Base-by-base conservation (phyloP, 2,888 invertebrate species). In the Polyploca ridens region DNA sequence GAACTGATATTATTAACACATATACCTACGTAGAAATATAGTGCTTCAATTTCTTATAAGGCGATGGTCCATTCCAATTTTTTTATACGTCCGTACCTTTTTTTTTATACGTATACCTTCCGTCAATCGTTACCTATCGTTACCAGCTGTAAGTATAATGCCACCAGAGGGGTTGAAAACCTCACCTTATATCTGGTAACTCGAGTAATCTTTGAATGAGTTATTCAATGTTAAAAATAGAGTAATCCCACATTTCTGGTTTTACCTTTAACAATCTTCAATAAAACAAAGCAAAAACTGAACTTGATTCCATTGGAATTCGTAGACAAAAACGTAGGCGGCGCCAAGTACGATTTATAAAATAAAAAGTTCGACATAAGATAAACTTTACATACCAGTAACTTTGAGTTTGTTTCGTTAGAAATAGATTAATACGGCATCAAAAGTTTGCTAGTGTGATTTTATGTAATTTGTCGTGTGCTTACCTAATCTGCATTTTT, bases 291-390 rank as follows among this genome's bases (percentile, higher is more conserved):
- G 63, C 73, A 80, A 85, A 85, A 87, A 82, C 72, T 70, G 60
- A 71, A 77, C 76, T 70, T 73, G 78, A 73, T 76, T 67, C 64
- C 69, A 72, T 71, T 75, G 83, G 84, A 84, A 87, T 87, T 78
- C 66, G 69, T 71, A 68, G 65, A 72, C 77, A 86, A 87, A 87
- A 85, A 85, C 72, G 79, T 81, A 76, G 77, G 79, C 74, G 78
- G 79, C 74, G 78, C 70, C 70, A 41, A 11, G n/a, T 62, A 64
- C 66, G 62, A 61, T 10, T n/a, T 11, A 60, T 60, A 44, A 61
- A 61, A 61, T 38, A 46, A 46, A 46, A 46, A 46, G 46, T 46
- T 46, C 8, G 10, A 60, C 16, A 60, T 11, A n/a, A 33, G 59
- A 60, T 60, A 61, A 27, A 19, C 41, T 61, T 19, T 61, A 41